phyloP scores from a whole-genome alignment of 2,888 invertebrate genomes.

The Xestia xanthographa region DNA sequence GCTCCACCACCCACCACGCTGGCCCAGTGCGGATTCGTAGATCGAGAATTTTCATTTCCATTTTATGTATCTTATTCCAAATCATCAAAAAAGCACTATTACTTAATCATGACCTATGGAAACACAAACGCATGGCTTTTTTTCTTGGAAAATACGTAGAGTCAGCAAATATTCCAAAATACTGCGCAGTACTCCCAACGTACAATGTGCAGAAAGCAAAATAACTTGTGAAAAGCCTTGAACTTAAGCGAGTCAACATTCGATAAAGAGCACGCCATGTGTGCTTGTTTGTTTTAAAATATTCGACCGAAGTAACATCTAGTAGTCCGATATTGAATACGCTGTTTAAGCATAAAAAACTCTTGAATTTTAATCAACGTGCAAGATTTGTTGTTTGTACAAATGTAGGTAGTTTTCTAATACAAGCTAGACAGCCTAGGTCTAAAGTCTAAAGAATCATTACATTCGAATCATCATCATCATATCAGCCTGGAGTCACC shows the following conservation, averaged over 20 bases:
- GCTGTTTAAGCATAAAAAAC: background rate
- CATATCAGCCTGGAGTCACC: too few species aligned
- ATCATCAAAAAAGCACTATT: background rate
- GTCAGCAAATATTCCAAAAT: background rate
- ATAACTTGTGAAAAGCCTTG: background rate
- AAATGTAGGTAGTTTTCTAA: background rate
- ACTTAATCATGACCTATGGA: background rate
- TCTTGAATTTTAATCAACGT: background rate
- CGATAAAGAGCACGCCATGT: background rate
- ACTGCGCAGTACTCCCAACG: background rate
- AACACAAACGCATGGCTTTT: too few species aligned
- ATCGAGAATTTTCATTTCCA: background rate
- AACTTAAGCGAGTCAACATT: background rate
- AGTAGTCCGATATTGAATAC: slow-evolving; percentile 60
- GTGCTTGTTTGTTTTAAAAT: background rate
- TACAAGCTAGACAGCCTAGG: background rate
- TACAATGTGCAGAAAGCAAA: background rate
- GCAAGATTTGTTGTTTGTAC: background rate
- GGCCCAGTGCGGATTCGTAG: too few species aligned
- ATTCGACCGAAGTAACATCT: background rate
- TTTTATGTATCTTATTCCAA: background rate
- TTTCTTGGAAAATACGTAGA: background rate
- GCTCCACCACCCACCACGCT: too few species aligned
- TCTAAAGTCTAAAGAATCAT: background rate
- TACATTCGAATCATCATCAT: too few species aligned